A percentile compares a stretch with the other conserved stretches of the same genome.
Conservation (phyloP, 2,888 invertebrate species). For the Strigamia maritima region DNA sequence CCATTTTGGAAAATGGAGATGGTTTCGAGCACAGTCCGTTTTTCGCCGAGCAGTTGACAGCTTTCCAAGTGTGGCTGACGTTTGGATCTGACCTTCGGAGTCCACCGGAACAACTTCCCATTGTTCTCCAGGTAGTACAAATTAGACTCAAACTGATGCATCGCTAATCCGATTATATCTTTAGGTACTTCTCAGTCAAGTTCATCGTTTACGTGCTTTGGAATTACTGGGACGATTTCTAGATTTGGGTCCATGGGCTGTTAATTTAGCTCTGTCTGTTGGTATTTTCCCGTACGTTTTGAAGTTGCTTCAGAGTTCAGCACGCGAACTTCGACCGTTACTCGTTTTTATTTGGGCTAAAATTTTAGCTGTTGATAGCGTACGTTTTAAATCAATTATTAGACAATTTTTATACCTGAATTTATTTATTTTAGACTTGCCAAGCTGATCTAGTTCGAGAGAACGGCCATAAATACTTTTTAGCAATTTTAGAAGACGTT, state of each 20-base stretch:
- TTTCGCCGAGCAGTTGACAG: conserved; percentile 96
- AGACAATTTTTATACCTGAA: not conserved
- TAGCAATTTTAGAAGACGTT: conserved; percentile 84
- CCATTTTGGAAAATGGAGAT: conserved; percentile 48
- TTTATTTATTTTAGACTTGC: conserved; percentile 68
- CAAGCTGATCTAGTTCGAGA: conserved; percentile 93
- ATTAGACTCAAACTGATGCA: not conserved
- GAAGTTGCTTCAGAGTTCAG: conserved; percentile 91
- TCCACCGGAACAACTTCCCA: conserved; percentile 93
- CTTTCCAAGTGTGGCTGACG: conserved; percentile 92
- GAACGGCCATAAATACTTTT: conserved; percentile 89
- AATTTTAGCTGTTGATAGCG: conserved; percentile 92
- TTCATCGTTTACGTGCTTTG: conserved; percentile 89
- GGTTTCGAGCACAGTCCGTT: conserved; percentile 71
- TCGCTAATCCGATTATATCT: not conserved
- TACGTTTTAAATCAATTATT: conserved; percentile 53
- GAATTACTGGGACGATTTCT: conserved; percentile 89
- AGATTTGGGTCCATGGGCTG: conserved; percentile 94
- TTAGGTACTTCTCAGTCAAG: conserved; percentile 62
- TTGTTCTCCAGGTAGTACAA: conserved; percentile 79
- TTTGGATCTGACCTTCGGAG: conserved; percentile 72
- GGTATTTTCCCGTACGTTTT: conserved; percentile 99
- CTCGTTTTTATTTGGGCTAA: conserved; percentile 99
- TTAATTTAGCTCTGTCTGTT: conserved; percentile 89
- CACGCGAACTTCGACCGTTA: conserved; percentile 83